Percentiles rank a stretch among this genome's conserved stretches.
Evolutionary conservation across 2,797 vertebrate species (phyloP).

Genomic region (Poecilia gillii): DNA sequence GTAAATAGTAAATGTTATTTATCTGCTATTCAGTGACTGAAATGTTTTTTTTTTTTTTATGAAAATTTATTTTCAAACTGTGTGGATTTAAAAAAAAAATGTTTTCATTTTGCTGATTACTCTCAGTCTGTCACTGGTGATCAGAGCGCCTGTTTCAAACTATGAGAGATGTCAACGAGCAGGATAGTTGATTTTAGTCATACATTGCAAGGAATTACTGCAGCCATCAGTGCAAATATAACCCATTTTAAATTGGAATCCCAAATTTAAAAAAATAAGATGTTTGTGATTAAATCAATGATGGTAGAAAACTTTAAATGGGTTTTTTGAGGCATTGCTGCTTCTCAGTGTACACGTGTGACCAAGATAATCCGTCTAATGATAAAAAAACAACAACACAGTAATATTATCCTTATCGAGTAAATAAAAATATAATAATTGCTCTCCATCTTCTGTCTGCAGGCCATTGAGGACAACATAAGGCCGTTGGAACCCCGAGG

Average conservation of each 20-base stretch:
- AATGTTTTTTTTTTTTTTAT: not conserved
- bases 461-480: not conserved
- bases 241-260: not conserved
- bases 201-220: not conserved
- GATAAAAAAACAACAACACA: not conserved
- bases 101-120: conserved; percentile 8
- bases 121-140: conserved; percentile 12
- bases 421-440: not conserved
- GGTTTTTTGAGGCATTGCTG: not conserved
- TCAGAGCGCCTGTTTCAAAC: conserved; percentile 16
- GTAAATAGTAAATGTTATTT: not conserved
- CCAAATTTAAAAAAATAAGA: not conserved
- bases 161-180: conserved; percentile 6
- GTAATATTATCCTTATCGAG: not conserved
- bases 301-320: not conserved
- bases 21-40: not conserved
- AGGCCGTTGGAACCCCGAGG: not conserved
- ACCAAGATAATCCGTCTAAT: not conserved
- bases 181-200: not conserved
- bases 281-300: not conserved
- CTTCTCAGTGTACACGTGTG: not conserved
- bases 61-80: conserved; percentile 11
- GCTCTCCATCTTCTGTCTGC: not conserved
- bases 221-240: not conserved
- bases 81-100: not conserved